Conservation (phyloP, 2,888 invertebrate genomes). For the Pterostichus madidus region DNA sequence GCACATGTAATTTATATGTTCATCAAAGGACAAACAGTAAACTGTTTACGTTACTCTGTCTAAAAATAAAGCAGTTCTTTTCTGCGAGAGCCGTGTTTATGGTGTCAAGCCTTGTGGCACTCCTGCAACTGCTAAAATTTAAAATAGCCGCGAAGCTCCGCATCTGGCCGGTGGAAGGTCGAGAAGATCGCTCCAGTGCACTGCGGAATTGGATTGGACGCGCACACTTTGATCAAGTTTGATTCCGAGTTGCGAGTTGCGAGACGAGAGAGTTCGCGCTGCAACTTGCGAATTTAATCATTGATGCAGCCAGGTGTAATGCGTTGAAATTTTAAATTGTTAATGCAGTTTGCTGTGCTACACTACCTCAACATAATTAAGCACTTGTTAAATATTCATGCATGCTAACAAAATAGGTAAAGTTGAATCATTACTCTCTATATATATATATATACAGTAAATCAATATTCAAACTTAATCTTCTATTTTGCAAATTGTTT, state of each 20-base stretch:
- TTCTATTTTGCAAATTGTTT: no score
- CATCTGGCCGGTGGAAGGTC: constrained; percentile 58
- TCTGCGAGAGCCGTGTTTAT: constrained; percentile 61
- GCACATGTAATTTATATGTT: constrained; percentile 60
- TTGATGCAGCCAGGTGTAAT: constrained; percentile 25
- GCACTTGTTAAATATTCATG: background rate
- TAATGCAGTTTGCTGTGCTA: background rate
- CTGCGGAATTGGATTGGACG: constrained; percentile 8
- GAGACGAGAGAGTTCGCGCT: background rate
- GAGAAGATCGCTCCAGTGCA: background rate
- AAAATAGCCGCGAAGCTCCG: constrained; percentile 53
- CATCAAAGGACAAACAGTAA: constrained; percentile 65
- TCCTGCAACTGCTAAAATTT: constrained; percentile 55
- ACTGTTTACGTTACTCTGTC: constrained; percentile 59
- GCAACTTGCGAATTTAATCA: constrained; percentile 13
- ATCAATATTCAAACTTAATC: no score
- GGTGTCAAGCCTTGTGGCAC: constrained; percentile 58
- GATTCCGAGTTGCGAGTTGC: constrained; percentile 2
- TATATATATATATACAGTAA: no score
- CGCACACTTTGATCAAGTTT: constrained; percentile 12
- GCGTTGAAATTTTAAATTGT: constrained; percentile 11
- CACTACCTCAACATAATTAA: background rate
- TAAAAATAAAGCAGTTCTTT: constrained; percentile 61
- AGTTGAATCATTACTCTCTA: no score
- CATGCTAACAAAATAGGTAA: no score